Evolutionary conservation across 1,140 invertebrate genomes (phyloP).

Genomic region (Philotrypesis tridentata): DNA sequence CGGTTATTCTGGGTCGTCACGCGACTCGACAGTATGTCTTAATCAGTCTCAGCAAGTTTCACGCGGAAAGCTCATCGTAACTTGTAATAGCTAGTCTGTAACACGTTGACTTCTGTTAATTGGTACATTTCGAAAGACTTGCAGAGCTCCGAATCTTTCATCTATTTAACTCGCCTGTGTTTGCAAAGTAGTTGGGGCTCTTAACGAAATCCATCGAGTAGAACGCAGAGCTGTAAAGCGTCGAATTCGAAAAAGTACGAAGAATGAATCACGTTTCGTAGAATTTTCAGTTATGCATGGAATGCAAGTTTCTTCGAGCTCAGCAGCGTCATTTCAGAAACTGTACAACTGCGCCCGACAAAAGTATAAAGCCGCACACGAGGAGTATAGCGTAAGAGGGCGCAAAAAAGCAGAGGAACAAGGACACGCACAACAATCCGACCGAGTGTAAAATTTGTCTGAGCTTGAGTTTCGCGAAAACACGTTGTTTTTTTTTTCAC

Average conservation of each 20-base stretch:
- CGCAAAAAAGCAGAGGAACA: not conserved
- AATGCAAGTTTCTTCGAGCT: not conserved
- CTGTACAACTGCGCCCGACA: not conserved
- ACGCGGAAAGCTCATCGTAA: not conserved
- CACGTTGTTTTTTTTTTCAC: conserved; percentile 36
- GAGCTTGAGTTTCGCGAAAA: conserved; percentile 16
- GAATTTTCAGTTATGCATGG: too few species aligned
- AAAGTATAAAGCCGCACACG: not conserved
- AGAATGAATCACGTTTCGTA: too few species aligned
- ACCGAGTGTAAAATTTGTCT: conserved; percentile 37
- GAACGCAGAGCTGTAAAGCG: too few species aligned
- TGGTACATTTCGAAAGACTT: not conserved
- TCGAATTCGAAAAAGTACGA: too few species aligned
- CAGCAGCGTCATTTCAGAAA: conserved; percentile 4
- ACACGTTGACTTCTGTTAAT: not conserved
- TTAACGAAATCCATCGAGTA: too few species aligned
- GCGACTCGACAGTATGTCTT: conserved; percentile 58
- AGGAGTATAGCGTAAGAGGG: not conserved
- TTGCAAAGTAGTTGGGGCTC: too few species aligned
- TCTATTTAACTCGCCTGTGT: too few species aligned
- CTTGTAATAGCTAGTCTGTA: not conserved
- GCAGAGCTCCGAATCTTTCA: not conserved
- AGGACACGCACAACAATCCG: conserved; percentile 4
- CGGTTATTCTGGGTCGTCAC: conserved; percentile 58
- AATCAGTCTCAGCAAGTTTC: conserved; percentile 53